Conservation (phyloP, 2,888 invertebrate genomes). For the Drepanosiphum platanoidis region DNA sequence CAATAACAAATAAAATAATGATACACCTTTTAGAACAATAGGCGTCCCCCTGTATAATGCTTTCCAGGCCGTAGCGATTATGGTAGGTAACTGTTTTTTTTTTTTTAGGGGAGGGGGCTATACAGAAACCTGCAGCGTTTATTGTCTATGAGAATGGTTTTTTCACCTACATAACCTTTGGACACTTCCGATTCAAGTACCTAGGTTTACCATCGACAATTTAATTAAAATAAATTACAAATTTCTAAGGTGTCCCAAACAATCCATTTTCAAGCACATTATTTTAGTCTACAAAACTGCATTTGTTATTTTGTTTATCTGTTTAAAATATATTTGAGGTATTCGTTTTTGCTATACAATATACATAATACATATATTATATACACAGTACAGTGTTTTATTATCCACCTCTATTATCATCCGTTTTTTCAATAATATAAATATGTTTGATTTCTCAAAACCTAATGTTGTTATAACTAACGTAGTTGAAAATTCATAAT, state of each 20-base stretch:
- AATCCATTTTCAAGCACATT: not conserved
- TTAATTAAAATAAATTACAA: slow-evolving; percentile 37
- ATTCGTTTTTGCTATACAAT: too few relatives aligned
- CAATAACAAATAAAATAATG: slow-evolving; percentile 50
- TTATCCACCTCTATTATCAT: too few relatives aligned
- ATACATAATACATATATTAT: too few relatives aligned
- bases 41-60: slow-evolving; percentile 34
- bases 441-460: too few relatives aligned
- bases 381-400: too few relatives aligned
- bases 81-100: slow-evolving; percentile 12
- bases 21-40: slow-evolving; percentile 48
- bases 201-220: slow-evolving; percentile 23
- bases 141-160: slow-evolving; percentile 32
- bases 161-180: slow-evolving; percentile 53
- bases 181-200: slow-evolving; percentile 35
- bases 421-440: too few relatives aligned
- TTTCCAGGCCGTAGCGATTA: slow-evolving; percentile 49
- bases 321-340: too few relatives aligned
- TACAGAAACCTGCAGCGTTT: slow-evolving; percentile 17
- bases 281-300: not conserved
- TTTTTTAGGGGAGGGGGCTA: not conserved
- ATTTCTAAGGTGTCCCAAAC: not conserved
- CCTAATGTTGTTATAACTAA: too few relatives aligned
- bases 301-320: not conserved
- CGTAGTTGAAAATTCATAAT: too few relatives aligned